These are phyloP conservation scores for Anolis carolinensis DNA, from an alignment of 2,113 vertebrate genomes.

Conservation along the genomic window DNA sequence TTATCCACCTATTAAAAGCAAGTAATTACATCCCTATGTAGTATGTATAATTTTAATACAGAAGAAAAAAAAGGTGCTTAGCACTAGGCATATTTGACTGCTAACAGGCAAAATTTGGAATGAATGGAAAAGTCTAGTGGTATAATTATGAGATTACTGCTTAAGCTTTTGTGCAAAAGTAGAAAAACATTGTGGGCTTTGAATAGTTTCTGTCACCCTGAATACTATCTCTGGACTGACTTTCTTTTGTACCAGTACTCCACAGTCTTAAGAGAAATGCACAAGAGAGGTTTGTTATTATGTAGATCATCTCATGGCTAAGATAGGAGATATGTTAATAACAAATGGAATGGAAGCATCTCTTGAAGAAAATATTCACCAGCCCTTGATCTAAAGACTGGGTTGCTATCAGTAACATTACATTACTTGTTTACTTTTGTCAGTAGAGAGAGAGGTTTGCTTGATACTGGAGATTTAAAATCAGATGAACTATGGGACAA, in stretches of 20 bases:
- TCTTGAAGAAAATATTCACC: slow-evolving; percentile 37
- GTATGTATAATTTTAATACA: slow-evolving; percentile 37
- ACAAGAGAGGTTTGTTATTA: slow-evolving; percentile 60
- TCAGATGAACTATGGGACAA: slow-evolving; percentile 21
- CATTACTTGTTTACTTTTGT: slow-evolving; percentile 39
- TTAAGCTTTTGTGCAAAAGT: slow-evolving; percentile 28
- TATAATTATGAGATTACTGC: slow-evolving; percentile 62
- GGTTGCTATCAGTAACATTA: slow-evolving; percentile 39
- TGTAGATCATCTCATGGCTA: slow-evolving; percentile 59
- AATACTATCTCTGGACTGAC: slow-evolving; percentile 31
- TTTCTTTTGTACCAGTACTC: slow-evolving; percentile 49
- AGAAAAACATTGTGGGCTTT: slow-evolving; percentile 37
- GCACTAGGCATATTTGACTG: slow-evolving; percentile 49
- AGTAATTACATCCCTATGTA: slow-evolving; percentile 34
- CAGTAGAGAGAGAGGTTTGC: slow-evolving; percentile 22
- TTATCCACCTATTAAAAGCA: slow-evolving; percentile 35
- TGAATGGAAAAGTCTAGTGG: slow-evolving; percentile 27
- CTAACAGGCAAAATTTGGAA: slow-evolving; percentile 52
- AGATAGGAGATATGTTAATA: slow-evolving; percentile 27
- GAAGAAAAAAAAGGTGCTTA: slow-evolving; percentile 45
- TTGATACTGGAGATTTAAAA: slow-evolving; percentile 2
- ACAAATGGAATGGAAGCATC: slow-evolving; percentile 30
- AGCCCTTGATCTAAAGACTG: slow-evolving; percentile 39
- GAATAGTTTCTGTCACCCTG: slow-evolving; percentile 29
- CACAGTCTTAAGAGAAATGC: slow-evolving; percentile 62